Conservation (phyloP, 2,113 vertebrate species). For the Mirza zaza region DNA sequence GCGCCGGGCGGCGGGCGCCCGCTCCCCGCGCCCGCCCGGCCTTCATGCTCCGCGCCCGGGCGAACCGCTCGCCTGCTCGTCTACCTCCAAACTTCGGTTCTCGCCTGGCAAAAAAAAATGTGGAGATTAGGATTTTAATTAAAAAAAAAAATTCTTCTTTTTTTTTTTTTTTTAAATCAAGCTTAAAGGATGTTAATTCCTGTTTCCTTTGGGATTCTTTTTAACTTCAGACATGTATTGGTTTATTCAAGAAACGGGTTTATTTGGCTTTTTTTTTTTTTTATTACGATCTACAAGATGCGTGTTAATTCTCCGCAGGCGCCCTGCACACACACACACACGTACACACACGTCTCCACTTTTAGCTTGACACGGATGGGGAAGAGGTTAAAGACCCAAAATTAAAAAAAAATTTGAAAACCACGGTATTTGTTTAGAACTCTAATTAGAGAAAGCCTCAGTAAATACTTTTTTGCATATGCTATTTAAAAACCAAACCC, state of each 20-base stretch:
- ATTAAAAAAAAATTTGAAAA: background rate
- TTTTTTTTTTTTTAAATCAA: background rate
- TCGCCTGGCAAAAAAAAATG: constrained; percentile 62
- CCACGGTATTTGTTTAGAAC: constrained; percentile 36
- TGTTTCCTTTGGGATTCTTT: constrained; percentile 59
- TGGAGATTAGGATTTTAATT: constrained; percentile 61
- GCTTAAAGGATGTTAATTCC: constrained; percentile 21
- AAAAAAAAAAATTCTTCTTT: background rate
- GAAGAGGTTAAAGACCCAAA: background rate
- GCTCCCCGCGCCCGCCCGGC: constrained; percentile 75
- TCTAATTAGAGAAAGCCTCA: constrained; percentile 10
- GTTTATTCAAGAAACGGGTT: constrained; percentile 59
- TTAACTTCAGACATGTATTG: constrained; percentile 56
- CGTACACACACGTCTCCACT: background rate
- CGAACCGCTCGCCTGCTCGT: constrained; percentile 50
- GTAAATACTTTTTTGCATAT: constrained; percentile 44
- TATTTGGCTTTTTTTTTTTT: background rate
- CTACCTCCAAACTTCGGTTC: constrained; percentile 76
- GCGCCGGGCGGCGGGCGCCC: constrained; percentile 76
- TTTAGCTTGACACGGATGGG: background rate
- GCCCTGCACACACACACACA: background rate
- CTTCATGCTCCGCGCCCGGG: constrained; percentile 74
- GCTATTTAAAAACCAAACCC: background rate
- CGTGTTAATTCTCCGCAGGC: constrained; percentile 32
- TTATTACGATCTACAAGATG: constrained; percentile 15